Evolutionary conservation across 2,888 invertebrate species (phyloP).

Genomic region (Malacosoma neustria): DNA sequence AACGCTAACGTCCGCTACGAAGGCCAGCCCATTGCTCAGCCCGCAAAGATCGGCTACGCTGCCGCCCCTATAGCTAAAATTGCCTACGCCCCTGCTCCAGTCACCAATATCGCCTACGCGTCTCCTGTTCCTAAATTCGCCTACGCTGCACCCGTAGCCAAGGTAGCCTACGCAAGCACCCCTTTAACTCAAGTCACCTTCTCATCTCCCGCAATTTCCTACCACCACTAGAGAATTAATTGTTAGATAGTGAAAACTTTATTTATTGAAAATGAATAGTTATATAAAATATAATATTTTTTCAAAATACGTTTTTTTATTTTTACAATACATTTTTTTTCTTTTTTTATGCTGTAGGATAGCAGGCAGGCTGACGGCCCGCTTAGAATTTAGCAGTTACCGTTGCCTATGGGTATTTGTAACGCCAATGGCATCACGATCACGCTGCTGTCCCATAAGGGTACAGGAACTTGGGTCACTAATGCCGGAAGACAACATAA

Average conservation of each 20-base stretch:
- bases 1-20: slow-evolving; percentile 62
- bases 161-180: slow-evolving; percentile 27
- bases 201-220: slow-evolving; percentile 50
- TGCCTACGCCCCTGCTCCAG: slow-evolving; percentile 22
- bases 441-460: no score
- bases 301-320: no score
- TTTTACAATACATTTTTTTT: no score
- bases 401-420: no score
- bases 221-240: slow-evolving; percentile 46
- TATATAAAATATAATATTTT: background rate
- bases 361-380: background rate
- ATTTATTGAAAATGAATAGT: background rate
- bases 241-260: background rate
- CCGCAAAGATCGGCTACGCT: slow-evolving; percentile 25
- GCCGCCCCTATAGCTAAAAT: slow-evolving; percentile 21
- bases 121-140: slow-evolving; percentile 17
- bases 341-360: background rate
- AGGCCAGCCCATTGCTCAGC: slow-evolving; percentile 37
- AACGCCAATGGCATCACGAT: no score
- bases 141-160: slow-evolving; percentile 24
- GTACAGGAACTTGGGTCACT: no score
- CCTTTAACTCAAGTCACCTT: slow-evolving; percentile 39
- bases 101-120: slow-evolving; percentile 18
- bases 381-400: background rate
- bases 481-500: no score